Conservation (phyloP, 2,888 invertebrate species). For the Bombyx huttoni region DNA sequence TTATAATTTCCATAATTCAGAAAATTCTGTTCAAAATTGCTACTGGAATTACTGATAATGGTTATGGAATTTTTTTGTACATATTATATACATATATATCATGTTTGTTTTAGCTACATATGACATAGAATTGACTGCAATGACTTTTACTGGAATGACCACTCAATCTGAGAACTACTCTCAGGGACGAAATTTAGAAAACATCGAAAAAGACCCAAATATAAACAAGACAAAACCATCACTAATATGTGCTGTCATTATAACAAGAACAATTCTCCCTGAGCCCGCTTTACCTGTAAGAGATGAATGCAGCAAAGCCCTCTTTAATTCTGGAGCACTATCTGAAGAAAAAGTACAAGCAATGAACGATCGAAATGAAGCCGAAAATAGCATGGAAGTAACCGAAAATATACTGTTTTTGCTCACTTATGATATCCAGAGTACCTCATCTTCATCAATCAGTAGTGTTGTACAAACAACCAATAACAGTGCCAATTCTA, state of each 20-base stretch:
- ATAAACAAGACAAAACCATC: constrained; percentile 47
- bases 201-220: constrained; percentile 42
- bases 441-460: constrained; percentile 62
- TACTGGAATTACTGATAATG: too few relatives aligned
- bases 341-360: constrained; percentile 74
- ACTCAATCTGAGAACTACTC: constrained; percentile 44
- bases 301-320: constrained; percentile 53
- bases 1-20: too few relatives aligned
- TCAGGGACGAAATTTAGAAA: constrained; percentile 41
- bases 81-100: background rate
- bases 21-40: too few relatives aligned
- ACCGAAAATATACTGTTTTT: constrained; percentile 71
- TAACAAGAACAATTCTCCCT: constrained; percentile 38
- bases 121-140: constrained; percentile 54
- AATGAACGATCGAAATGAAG: constrained; percentile 84
- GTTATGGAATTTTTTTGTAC: background rate
- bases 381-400: constrained; percentile 59
- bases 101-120: constrained; percentile 41
- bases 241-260: constrained; percentile 50
- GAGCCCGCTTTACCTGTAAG: constrained; percentile 42
- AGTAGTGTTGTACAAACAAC: constrained; percentile 57
- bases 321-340: constrained; percentile 50
- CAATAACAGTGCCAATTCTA: constrained; percentile 56
- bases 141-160: constrained; percentile 58
- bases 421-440: constrained; percentile 80